A percentile compares a stretch with the other conserved stretches of the same genome.
Evolutionary conservation across 2,113 vertebrate genomes (phyloP).

Genomic region (Caranx melampygus): DNA sequence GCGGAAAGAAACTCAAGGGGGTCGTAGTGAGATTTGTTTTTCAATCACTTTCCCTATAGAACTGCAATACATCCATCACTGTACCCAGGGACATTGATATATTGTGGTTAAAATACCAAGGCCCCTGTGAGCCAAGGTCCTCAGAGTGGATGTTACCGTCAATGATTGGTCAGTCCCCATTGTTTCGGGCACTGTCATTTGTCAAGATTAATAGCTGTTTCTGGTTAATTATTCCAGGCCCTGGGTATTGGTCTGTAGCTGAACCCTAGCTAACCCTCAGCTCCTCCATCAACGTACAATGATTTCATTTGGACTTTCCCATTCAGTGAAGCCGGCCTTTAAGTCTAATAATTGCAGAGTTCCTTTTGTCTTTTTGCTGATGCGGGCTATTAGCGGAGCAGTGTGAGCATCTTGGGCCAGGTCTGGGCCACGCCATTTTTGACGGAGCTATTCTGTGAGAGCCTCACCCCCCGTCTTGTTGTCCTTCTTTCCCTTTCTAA

Average conservation of each 20-base stretch:
- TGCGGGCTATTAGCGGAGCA: slow-evolving; percentile 78
- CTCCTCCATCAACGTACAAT: slow-evolving; percentile 79
- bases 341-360: slow-evolving; percentile 76
- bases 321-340: slow-evolving; percentile 72
- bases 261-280: slow-evolving; percentile 76
- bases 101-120: slow-evolving; percentile 66
- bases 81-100: slow-evolving; percentile 50
- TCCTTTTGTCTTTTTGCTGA: slow-evolving; percentile 82
- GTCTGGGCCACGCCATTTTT: slow-evolving; percentile 78
- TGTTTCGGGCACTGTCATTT: slow-evolving; percentile 75
- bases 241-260: slow-evolving; percentile 68
- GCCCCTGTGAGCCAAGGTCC: slow-evolving; percentile 53
- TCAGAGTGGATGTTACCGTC: slow-evolving; percentile 62
- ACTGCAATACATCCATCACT: slow-evolving; percentile 59
- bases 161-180: slow-evolving; percentile 73
- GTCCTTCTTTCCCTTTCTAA: slow-evolving; percentile 45
- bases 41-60: slow-evolving; percentile 26
- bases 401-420: slow-evolving; percentile 68
- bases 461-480: slow-evolving; percentile 51
- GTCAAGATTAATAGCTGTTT: slow-evolving; percentile 79
- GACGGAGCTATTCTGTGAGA: slow-evolving; percentile 73
- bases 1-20: neutral
- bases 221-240: slow-evolving; percentile 84
- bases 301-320: slow-evolving; percentile 73
- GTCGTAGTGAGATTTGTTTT: slow-evolving; percentile 40